These are phyloP conservation scores for Crypturellus tataupa DNA, from an alignment of 2,797 vertebrate genomes.

Conservation along the genomic window DNA sequence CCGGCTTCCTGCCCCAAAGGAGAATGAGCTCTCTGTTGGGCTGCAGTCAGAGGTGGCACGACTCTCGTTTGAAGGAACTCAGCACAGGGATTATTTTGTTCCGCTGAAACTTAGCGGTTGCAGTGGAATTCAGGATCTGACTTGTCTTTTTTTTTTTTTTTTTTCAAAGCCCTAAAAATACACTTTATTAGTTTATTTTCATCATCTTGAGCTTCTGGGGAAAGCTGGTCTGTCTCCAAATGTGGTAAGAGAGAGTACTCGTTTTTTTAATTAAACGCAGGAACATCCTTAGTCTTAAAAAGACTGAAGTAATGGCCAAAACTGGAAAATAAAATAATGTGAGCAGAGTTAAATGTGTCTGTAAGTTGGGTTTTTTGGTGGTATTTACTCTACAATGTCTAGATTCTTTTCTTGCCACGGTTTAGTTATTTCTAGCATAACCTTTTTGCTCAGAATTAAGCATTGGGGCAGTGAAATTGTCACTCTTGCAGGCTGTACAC, in stretches of 20 bases:
- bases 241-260: background rate
- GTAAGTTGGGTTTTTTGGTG: background rate
- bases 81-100: constrained; percentile 71
- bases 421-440: background rate
- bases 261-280: constrained; percentile 9
- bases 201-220: constrained; percentile 31
- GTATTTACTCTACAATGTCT: background rate
- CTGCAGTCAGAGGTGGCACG: background rate
- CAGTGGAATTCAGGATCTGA: constrained; percentile 62
- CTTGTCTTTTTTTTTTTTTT: background rate
- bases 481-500: background rate
- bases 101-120: constrained; percentile 46
- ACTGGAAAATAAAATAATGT: background rate
- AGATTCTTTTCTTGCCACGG: background rate
- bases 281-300: constrained; percentile 43
- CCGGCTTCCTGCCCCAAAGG: constrained; percentile 44
- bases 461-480: background rate
- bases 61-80: constrained; percentile 40
- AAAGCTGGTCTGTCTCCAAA: constrained; percentile 38
- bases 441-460: background rate
- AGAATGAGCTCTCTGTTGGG: constrained; percentile 67
- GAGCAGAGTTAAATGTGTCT: background rate
- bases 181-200: constrained; percentile 46
- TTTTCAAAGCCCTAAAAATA: constrained; percentile 17
- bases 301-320: background rate